Conservation (phyloP, 2,113 vertebrate genomes). For the Taurulus bubalis region DNA sequence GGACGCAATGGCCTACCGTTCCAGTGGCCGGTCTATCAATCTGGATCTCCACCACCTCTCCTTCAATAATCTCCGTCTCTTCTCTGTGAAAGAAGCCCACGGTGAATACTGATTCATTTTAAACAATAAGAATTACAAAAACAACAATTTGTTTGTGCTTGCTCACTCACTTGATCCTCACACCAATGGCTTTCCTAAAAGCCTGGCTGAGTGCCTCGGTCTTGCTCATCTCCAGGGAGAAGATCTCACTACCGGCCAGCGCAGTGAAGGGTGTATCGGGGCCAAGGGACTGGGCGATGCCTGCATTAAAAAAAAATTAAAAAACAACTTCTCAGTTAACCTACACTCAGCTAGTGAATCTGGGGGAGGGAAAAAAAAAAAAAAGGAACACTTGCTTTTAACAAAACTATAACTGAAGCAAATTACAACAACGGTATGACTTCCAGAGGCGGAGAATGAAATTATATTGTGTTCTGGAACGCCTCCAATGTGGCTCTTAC, state of each 20-base stretch:
- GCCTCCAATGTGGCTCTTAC: constrained; percentile 68
- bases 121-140: background rate
- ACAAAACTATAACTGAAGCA: background rate
- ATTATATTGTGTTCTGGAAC: background rate
- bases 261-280: constrained; percentile 92
- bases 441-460: constrained; percentile 7
- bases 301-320: constrained; percentile 67
- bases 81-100: constrained; percentile 82
- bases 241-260: constrained; percentile 94
- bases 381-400: background rate
- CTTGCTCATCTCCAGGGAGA: constrained; percentile 96
- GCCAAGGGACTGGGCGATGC: constrained; percentile 92
- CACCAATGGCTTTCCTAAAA: constrained; percentile 93
- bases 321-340: background rate
- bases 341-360: background rate
- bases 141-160: background rate
- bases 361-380: background rate
- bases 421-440: constrained; percentile 29
- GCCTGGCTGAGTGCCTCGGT: constrained; percentile 93
- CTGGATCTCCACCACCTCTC: constrained; percentile 96
- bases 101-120: background rate
- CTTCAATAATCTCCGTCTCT: constrained; percentile 96
- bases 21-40: constrained; percentile 95
- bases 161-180: constrained; percentile 91
- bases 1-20: constrained; percentile 85